These are phyloP conservation scores for Esperia sulphurella DNA, from an alignment of 2,888 invertebrate species.

Conservation along the genomic window DNA sequence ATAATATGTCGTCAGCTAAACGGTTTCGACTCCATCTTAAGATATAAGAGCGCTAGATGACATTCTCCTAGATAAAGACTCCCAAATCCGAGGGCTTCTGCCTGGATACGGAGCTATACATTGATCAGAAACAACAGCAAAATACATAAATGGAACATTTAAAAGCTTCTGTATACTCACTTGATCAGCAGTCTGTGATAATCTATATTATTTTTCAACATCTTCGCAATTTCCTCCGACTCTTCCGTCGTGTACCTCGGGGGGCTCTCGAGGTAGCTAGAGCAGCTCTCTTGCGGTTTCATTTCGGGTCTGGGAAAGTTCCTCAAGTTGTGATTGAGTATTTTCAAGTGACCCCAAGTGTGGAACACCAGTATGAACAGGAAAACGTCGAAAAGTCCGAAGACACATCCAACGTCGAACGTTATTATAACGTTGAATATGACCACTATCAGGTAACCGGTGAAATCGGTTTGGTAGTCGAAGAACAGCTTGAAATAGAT, in stretches of 20 bases:
- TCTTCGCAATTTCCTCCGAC: neutral
- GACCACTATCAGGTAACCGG: slow-evolving; percentile 12
- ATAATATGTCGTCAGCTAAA: too few relatives aligned
- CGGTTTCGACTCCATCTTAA: too few relatives aligned
- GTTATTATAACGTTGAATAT: slow-evolving; percentile 17
- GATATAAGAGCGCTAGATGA: too few relatives aligned
- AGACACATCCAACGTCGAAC: slow-evolving; percentile 6
- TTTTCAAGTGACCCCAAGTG: slow-evolving; percentile 30
- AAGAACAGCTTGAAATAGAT: too few relatives aligned
- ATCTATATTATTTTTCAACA: neutral
- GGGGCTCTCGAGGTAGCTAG: neutral
- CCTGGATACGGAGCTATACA: too few relatives aligned
- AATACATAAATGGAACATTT: too few relatives aligned
- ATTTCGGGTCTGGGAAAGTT: slow-evolving; percentile 14
- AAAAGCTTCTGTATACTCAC: too few relatives aligned
- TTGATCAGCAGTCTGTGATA: neutral
- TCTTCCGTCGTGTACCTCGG: neutral
- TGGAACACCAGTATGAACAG: slow-evolving; percentile 27
- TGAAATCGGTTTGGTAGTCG: too few relatives aligned
- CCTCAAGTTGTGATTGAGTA: slow-evolving; percentile 19
- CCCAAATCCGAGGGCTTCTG: too few relatives aligned
- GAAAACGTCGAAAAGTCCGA: slow-evolving; percentile 24
- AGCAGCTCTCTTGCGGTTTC: neutral
- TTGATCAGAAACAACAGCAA: too few relatives aligned
- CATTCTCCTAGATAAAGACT: too few relatives aligned